Percentiles rank a stretch among this genome's conserved stretches.
phyloP scores from a whole-genome alignment of 2,888 invertebrate genomes.

The Beris chalybata region DNA sequence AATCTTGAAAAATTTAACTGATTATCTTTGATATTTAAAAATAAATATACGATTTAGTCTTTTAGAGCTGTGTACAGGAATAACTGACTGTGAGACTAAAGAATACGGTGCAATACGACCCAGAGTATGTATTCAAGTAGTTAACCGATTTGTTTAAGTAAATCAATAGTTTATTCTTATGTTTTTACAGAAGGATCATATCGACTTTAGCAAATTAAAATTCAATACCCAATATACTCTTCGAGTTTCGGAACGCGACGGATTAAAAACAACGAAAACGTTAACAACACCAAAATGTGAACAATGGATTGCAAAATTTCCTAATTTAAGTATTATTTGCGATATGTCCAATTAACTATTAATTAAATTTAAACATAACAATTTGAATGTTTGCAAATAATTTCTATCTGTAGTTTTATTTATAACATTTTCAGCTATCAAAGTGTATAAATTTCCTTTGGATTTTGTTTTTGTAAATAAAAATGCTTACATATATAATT shows the following conservation, averaged over 20 bases:
- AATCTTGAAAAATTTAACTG: background rate
- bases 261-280: slow-evolving; percentile 35
- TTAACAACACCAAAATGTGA: slow-evolving; percentile 54
- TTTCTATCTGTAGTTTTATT: too few relatives aligned
- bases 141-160: background rate
- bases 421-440: too few relatives aligned
- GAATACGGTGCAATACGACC: slow-evolving; percentile 54
- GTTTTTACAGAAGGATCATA: slow-evolving; percentile 48
- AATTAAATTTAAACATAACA: too few relatives aligned
- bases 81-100: slow-evolving; percentile 50
- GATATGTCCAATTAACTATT: too few relatives aligned
- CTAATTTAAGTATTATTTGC: slow-evolving; percentile 52
- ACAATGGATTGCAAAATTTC: slow-evolving; percentile 50
- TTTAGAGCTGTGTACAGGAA: slow-evolving; percentile 53
- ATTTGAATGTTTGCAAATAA: too few relatives aligned
- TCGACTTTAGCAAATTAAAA: slow-evolving; percentile 53
- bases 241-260: slow-evolving; percentile 42
- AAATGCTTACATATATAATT: too few relatives aligned
- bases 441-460: too few relatives aligned
- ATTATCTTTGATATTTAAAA: background rate
- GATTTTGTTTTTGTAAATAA: too few relatives aligned
- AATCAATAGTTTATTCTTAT: background rate
- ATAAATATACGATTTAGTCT: slow-evolving; percentile 45
- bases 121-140: slow-evolving; percentile 43
- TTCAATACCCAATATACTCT: slow-evolving; percentile 53